These are phyloP conservation scores for Pachyseris speciosa DNA, from an alignment of 64 coral and sea anemone species.

Conservation along the genomic window DNA sequence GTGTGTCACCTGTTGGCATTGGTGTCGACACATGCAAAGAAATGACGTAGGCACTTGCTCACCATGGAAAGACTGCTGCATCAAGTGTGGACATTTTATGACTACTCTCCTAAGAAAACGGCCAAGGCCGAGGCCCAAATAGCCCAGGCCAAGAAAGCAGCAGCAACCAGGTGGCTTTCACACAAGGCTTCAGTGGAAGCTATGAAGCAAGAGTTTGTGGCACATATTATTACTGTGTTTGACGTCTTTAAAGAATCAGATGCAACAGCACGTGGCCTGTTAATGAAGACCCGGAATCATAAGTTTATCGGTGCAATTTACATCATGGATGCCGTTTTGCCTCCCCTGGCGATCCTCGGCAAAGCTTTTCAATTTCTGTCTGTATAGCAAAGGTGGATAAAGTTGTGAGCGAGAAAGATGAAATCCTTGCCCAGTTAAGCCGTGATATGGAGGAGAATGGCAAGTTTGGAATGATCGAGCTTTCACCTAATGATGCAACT, in stretches of 20 bases:
- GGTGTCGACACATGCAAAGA: constrained; percentile 17
- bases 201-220: constrained; percentile 40
- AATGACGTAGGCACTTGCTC: constrained; percentile 9
- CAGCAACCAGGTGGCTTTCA: not conserved
- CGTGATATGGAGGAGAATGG: constrained; percentile 37
- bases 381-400: constrained; percentile 44
- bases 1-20: constrained; percentile 39
- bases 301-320: constrained; percentile 48
- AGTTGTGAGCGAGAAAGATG: no score
- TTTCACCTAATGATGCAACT: constrained; percentile 2
- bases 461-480: not conserved
- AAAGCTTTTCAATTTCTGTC: constrained; percentile 35
- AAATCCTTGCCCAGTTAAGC: constrained; percentile 18
- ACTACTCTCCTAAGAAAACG: constrained; percentile 21
- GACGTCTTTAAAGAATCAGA: constrained; percentile 46
- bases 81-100: constrained; percentile 47
- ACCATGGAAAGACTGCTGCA: constrained; percentile 6
- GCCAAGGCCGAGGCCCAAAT: not conserved
- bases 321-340: constrained; percentile 29
- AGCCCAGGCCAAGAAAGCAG: not conserved
- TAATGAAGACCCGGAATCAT: constrained; percentile 6
- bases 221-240: constrained; percentile 28
- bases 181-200: not conserved
- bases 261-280: constrained; percentile 34
- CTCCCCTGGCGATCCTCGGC: constrained; percentile 46